A percentile compares a stretch with the other conserved stretches of the same genome.
phyloP scores from a whole-genome alignment of 2,797 vertebrate species.

The Cirrhinus mrigala region DNA sequence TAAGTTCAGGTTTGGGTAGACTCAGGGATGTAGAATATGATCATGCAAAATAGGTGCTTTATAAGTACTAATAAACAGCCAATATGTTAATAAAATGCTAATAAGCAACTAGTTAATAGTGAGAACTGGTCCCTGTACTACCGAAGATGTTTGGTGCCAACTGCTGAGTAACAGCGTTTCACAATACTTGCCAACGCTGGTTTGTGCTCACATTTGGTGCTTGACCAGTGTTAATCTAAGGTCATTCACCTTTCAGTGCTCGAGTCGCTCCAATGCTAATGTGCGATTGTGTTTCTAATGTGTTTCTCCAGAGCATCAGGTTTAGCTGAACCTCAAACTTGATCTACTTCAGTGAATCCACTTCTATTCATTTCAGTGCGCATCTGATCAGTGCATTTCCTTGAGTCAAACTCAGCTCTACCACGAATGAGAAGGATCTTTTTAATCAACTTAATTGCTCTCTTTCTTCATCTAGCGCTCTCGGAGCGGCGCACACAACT shows the following conservation, averaged over 20 bases:
- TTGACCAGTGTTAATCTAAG: not conserved
- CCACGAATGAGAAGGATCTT: not conserved
- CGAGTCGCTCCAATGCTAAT: not conserved
- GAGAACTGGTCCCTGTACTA: too few species aligned
- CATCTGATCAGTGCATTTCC: not conserved
- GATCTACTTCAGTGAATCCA: not conserved
- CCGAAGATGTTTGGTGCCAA: not conserved
- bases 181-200: not conserved
- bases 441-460: slow-evolving; percentile 24
- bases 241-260: not conserved
- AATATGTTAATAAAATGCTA: too few species aligned
- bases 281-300: not conserved
- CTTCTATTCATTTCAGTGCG: not conserved
- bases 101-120: too few species aligned
- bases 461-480: slow-evolving; percentile 6
- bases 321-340: not conserved
- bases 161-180: not conserved
- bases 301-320: not conserved
- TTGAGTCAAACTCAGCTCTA: not conserved
- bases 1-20: too few species aligned
- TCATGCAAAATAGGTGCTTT: too few species aligned
- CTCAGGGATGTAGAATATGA: too few species aligned
- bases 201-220: not conserved
- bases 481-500: not conserved
- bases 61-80: too few species aligned